Percentiles rank a stretch among this genome's conserved stretches.
Evolutionary conservation across 1,140 invertebrate species (phyloP).

Genomic region (Magallana angulata): DNA sequence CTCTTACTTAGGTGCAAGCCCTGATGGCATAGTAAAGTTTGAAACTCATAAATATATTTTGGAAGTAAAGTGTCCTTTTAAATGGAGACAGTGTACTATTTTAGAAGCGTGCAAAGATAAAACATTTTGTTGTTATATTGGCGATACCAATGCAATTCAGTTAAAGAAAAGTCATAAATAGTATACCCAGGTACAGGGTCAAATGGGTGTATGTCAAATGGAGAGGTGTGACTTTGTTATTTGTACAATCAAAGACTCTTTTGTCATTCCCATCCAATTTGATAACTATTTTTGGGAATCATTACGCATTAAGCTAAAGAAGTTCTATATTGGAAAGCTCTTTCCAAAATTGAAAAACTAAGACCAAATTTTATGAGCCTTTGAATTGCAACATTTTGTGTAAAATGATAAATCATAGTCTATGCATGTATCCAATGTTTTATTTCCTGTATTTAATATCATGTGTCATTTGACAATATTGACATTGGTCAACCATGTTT

Average conservation of each 20-base stretch:
- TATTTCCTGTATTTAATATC: neutral
- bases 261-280: neutral
- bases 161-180: conserved; percentile 42
- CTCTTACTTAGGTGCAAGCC: no score
- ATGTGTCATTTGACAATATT: conserved; percentile 11
- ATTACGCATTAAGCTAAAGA: neutral
- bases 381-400: neutral
- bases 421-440: conserved; percentile 7
- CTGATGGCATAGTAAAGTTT: no score
- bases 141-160: neutral
- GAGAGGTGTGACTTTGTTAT: conserved; percentile 32
- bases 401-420: conserved; percentile 6
- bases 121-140: neutral
- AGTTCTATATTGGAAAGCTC: neutral
- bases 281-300: conserved; percentile 13
- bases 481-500: neutral
- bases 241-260: conserved; percentile 9
- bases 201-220: conserved; percentile 1
- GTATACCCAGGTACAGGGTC: conserved; percentile 31
- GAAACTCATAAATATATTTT: no score
- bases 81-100: neutral
- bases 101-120: no score
- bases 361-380: neutral
- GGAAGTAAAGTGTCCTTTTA: no score
- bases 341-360: conserved; percentile 21